Evolutionary conservation across 2,113 vertebrate species (phyloP).

Genomic region (Apus apus): DNA sequence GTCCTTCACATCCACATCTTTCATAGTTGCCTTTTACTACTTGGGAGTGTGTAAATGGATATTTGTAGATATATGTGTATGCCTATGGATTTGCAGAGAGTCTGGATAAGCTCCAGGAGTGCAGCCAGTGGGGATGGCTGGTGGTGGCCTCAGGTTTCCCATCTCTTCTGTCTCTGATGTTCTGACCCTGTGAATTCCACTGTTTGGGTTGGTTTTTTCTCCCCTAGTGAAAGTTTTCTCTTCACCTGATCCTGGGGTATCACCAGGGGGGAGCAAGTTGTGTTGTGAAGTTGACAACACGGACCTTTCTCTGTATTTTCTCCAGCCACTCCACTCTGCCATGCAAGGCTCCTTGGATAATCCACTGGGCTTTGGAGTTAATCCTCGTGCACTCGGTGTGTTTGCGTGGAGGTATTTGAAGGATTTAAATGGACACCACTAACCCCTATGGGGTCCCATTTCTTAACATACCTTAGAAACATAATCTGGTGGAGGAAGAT

Average conservation of each 20-base stretch:
- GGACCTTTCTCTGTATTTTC: conserved; percentile 5
- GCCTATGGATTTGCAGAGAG: neutral
- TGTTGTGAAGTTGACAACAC: conserved; percentile 27
- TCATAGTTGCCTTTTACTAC: neutral
- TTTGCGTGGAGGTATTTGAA: conserved; percentile 7
- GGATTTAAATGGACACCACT: conserved; percentile 56
- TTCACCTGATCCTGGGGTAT: conserved; percentile 22
- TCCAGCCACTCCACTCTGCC: neutral
- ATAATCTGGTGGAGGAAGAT: neutral
- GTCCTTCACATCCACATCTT: neutral
- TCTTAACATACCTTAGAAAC: conserved; percentile 21
- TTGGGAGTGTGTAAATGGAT: neutral
- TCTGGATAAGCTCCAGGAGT: neutral
- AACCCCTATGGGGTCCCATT: neutral
- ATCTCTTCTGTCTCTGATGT: neutral
- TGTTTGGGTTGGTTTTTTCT: neutral
- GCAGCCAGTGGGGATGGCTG: neutral
- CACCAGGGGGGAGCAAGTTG: conserved; percentile 9
- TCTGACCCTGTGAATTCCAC: neutral
- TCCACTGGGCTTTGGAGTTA: conserved; percentile 31
- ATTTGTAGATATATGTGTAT: neutral
- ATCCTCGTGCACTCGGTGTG: conserved; percentile 9
- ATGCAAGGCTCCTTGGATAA: conserved; percentile 15
- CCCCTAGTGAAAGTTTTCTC: conserved; percentile 46
- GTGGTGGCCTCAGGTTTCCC: conserved; percentile 16